phyloP scores from a whole-genome alignment of 2,888 invertebrate species.

The Silvanus unidentatus region DNA sequence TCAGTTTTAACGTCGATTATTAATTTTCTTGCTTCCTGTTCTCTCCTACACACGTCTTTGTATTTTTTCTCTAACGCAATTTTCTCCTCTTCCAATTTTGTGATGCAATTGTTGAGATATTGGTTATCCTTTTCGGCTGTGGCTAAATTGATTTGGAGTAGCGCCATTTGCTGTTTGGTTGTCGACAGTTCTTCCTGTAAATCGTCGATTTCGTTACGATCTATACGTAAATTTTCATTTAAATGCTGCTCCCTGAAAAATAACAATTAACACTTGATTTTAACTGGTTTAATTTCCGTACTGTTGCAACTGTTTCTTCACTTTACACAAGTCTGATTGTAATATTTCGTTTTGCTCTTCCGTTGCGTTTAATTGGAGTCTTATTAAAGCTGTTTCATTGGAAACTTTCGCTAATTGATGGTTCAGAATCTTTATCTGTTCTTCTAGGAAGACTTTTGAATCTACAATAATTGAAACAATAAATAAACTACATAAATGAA shows the following conservation, averaged over 20 bases:
- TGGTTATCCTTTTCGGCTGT: constrained; percentile 27
- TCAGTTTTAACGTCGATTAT: constrained; percentile 23
- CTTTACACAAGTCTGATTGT: constrained; percentile 26
- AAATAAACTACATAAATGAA: constrained; percentile 5
- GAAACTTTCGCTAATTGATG: constrained; percentile 29
- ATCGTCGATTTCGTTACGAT: constrained; percentile 26
- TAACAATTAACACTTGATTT: neutral
- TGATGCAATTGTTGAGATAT: constrained; percentile 15
- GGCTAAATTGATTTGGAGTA: constrained; percentile 23
- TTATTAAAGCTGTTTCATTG: constrained; percentile 25
- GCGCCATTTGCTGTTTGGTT: constrained; percentile 25
- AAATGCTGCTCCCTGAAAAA: constrained; percentile 28
- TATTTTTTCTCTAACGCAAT: constrained; percentile 22
- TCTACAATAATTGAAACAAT: constrained; percentile 18
- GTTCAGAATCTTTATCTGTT: constrained; percentile 27
- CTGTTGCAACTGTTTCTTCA: constrained; percentile 24
- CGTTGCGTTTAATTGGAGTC: constrained; percentile 25
- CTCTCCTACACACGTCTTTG: constrained; percentile 17
- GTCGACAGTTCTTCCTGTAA: constrained; percentile 23
- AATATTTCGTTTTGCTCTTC: constrained; percentile 35
- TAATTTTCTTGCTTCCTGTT: constrained; percentile 21
- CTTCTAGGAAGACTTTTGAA: constrained; percentile 23
- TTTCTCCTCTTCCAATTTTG: constrained; percentile 22
- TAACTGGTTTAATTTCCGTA: constrained; percentile 17
- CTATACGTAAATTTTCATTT: constrained; percentile 25